Evolutionary conservation across 2,113 vertebrate species (phyloP).

Genomic region (Gobius niger): DNA sequence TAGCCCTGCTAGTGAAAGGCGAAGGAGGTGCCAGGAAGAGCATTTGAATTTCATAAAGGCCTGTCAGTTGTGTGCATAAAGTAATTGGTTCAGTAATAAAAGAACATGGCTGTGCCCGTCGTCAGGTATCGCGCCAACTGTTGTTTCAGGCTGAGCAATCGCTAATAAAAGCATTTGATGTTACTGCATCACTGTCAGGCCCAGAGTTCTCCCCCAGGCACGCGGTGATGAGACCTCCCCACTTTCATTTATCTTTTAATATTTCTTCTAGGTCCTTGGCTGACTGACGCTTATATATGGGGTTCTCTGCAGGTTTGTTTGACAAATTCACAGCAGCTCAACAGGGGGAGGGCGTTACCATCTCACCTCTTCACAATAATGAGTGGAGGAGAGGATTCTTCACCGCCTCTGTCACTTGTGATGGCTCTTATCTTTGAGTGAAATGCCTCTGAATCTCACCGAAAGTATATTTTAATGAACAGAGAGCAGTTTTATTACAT

Average conservation of each 20-base stretch:
- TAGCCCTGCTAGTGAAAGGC: slow-evolving; percentile 29
- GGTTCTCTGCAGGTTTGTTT: slow-evolving; percentile 45
- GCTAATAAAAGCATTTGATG: slow-evolving; percentile 59
- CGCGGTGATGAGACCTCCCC: slow-evolving; percentile 41
- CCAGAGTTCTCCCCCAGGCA: slow-evolving; percentile 40
- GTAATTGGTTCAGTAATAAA: slow-evolving; percentile 65
- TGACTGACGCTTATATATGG: slow-evolving; percentile 37
- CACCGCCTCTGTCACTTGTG: neutral
- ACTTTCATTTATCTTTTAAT: slow-evolving; percentile 62
- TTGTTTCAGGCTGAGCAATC: slow-evolving; percentile 52
- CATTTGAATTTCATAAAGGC: slow-evolving; percentile 60
- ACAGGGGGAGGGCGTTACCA: neutral
- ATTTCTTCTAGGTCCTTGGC: slow-evolving; percentile 55
- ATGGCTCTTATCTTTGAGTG: neutral
- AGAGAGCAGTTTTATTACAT: neutral
- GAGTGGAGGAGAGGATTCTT: slow-evolving; percentile 8
- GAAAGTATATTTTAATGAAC: neutral
- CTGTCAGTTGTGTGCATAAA: slow-evolving; percentile 42
- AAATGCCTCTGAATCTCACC: neutral
- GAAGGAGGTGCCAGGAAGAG: slow-evolving; percentile 20
- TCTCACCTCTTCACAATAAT: slow-evolving; percentile 11
- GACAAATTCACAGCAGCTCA: slow-evolving; percentile 44
- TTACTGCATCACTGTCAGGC: slow-evolving; percentile 49
- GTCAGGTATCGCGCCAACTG: slow-evolving; percentile 42
- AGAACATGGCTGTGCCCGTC: slow-evolving; percentile 53